These are phyloP conservation scores for Pharmacophagus antenor DNA, from an alignment of 2,888 invertebrate species.

Conservation along the genomic window DNA sequence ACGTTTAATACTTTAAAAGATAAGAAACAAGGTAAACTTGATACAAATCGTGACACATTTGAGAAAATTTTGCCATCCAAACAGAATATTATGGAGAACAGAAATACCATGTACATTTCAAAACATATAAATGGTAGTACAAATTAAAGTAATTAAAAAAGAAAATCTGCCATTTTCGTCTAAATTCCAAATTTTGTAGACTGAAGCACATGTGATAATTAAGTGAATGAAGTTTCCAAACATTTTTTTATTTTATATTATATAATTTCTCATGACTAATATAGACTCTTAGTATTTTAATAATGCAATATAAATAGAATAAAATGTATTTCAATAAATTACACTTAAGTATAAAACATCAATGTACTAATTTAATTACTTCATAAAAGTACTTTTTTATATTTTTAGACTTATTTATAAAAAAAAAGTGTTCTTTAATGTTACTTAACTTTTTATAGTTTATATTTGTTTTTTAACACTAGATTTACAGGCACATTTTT, in stretches of 20 bases:
- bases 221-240: not conserved
- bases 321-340: not conserved
- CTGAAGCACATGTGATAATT: conserved; percentile 25
- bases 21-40: conserved; percentile 38
- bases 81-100: conserved; percentile 40
- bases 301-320: not conserved
- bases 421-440: no score
- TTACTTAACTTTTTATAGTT: no score
- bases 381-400: no score
- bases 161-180: not conserved
- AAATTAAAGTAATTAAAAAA: not conserved
- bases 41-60: conserved; percentile 53
- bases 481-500: no score
- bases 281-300: not conserved
- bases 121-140: conserved; percentile 33
- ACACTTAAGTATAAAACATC: no score
- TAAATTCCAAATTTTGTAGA: conserved; percentile 18
- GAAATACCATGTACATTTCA: conserved; percentile 31
- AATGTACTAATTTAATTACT: no score
- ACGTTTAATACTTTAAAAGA: conserved; percentile 46
- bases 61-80: conserved; percentile 60
- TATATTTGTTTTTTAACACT: no score
- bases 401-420: no score
- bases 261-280: not conserved
- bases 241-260: conserved; percentile 10